Base-by-base conservation (phyloP, 2,797 vertebrate genomes). In the Periparus ater region DNA sequence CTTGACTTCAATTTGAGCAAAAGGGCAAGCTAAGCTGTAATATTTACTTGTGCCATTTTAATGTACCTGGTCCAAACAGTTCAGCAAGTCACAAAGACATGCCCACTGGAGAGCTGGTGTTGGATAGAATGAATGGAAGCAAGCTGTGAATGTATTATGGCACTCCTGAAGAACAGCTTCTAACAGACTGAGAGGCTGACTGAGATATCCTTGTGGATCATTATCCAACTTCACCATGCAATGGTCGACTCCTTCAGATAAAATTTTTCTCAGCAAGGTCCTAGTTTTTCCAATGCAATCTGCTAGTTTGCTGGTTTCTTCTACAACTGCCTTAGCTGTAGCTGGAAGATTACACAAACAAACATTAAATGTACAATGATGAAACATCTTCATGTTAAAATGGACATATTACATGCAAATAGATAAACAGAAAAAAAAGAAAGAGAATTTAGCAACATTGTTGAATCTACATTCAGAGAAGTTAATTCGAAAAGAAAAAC, bases 271-370 rank as follows among this genome's bases (percentile, higher is more conserved):
- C 96, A 99, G 98, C 85, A 99, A 98, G 95, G 99, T 99, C 96
- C 99, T 99, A 2, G 99, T 99, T 98, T 99, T 99, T 75, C 99
- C 99, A 97, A 99, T 99, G 91, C 99, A 99, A 94, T 99, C 99
- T 48, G 99, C 99, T 95, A 99, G 98, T 97, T 99, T 99, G 98
- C 98, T 99, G 11, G 99, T 99, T 98, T 99, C 99, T 97, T 99
- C 99, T 94, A 99, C 98, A 96, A 99, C 98, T 40, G 99, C 99
- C 97, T 99, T 99, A 95, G 99, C 98, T 72, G 98, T 98, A 96
- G 98, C 99, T 99, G 88, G 45, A 97, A 95, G 23, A n/a, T 50
- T 91, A 96, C 57, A 96, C 57, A 89, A 85, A 93, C 6, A 45
- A 34, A 30, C 9, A 13, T 53, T 73, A 85, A 65, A 70, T 44